Evolutionary conservation across 2,797 vertebrate species (phyloP), one percentile per base, ranked within the genome.

Genomic region (Arrhamphus sclerolepis): DNA sequence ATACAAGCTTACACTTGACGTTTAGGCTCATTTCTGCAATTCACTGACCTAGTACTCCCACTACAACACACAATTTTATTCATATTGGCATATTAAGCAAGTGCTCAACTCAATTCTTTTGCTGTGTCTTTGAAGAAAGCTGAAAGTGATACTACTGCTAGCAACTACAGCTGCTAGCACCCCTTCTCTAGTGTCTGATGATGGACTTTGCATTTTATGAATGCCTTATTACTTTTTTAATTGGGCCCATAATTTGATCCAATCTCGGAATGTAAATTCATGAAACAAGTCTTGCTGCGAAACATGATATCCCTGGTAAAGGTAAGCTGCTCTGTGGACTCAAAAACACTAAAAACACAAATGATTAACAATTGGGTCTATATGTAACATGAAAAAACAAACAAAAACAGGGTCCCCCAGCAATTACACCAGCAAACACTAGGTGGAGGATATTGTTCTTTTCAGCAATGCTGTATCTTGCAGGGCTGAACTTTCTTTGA

Each of bases 191-290:
- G 31, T 24, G 17, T 60, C 34, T 48, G 50, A 58, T 52, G 41
- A 59, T 41, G 56, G 56, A 26, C 20, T 43, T 68, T 55, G 39
- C 28, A 44, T 44, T 61, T 24, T 61, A 3, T 43, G 44, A 48
- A 46, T 21, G n/a, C 26, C 5, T 26, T 64, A 17, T 58, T 47
- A 26, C 46, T 50, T 62, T 24, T 44, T 51, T 44, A 6, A 69
- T 51, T 50, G 34, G 43, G 39, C 19, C 29, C 46, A 44, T 24
- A 51, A 39, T 62, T 69, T 62, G 26, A 44, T 31, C 28, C 39
- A 44, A 21, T 57, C 28, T 40, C 34, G 38, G 46, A 39, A 63
- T 70, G 54, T 16, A 48, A 63, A 66, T 66, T 21, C 28, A 29
- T 51, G 11, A 20, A 46, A 41, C 16, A 48, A n/a, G 9, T 52